A percentile compares a stretch with the other conserved stretches of the same genome.
Evolutionary conservation across 2,888 invertebrate genomes (phyloP).

Genomic region (Macaria notata): DNA sequence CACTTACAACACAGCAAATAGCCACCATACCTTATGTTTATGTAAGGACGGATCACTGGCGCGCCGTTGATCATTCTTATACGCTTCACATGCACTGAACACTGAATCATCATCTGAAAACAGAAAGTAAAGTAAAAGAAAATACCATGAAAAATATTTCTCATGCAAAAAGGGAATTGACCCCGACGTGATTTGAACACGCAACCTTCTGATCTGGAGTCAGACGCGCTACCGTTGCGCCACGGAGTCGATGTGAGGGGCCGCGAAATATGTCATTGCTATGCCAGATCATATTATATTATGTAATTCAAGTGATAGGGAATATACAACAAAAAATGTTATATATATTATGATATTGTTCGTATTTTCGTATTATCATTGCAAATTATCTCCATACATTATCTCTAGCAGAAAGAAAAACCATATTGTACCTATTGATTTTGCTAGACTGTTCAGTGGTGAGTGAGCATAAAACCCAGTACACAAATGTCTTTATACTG

Average conservation of each 20-base stretch:
- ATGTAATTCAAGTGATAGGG: neutral
- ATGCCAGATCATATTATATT: neutral
- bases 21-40: constrained; percentile 53
- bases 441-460: too few species aligned
- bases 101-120: constrained; percentile 69
- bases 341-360: too few species aligned
- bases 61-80: constrained; percentile 45
- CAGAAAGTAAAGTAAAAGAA: constrained; percentile 1
- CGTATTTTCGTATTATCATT: too few species aligned
- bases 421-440: too few species aligned
- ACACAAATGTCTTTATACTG: too few species aligned
- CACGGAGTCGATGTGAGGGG: constrained; percentile 86
- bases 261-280: neutral
- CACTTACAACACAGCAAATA: too few species aligned
- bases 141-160: neutral
- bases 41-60: constrained; percentile 57
- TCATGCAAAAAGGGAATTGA: constrained; percentile 70
- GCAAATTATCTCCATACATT: too few species aligned
- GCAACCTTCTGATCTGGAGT: constrained; percentile 99
- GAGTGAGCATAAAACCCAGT: too few species aligned
- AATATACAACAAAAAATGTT: too few species aligned
- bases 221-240: constrained; percentile 99
- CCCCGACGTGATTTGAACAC: constrained; percentile 98
- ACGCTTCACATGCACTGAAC: constrained; percentile 64
- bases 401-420: too few species aligned